These are phyloP conservation scores for Rhinopomastus cyanomelas DNA, from an alignment of 2,113 vertebrate genomes.

Conservation along the genomic window DNA sequence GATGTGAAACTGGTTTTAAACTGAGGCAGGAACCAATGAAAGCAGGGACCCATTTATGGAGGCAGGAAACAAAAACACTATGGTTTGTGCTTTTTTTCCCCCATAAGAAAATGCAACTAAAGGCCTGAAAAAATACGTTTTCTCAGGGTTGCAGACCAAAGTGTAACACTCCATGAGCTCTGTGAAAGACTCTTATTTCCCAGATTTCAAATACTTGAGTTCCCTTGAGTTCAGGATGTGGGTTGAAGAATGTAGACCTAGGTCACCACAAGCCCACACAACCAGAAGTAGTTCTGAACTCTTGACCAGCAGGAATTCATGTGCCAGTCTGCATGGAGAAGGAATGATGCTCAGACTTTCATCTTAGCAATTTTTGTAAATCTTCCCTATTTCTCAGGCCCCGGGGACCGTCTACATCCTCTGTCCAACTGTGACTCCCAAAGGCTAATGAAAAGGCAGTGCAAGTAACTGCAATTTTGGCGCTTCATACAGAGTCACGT, in stretches of 20 bases:
- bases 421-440: neutral
- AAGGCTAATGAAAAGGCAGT: neutral
- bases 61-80: neutral
- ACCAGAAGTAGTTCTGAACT: neutral
- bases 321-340: neutral
- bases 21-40: neutral
- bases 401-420: neutral
- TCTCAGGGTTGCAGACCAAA: neutral
- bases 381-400: neutral
- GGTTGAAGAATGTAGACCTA: neutral
- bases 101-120: neutral
- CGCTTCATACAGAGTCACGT: neutral
- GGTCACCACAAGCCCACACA: neutral
- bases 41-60: neutral
- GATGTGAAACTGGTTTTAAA: neutral
- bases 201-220: neutral
- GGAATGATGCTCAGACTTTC: neutral
- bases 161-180: neutral
- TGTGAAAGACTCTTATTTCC: neutral
- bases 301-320: neutral
- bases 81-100: neutral
- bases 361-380: neutral
- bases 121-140: neutral
- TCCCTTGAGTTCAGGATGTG: neutral
- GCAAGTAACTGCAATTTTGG: neutral